These are phyloP conservation scores for Coccyzus lansbergi DNA, from an alignment of 2,797 vertebrate species.

Conservation along the genomic window DNA sequence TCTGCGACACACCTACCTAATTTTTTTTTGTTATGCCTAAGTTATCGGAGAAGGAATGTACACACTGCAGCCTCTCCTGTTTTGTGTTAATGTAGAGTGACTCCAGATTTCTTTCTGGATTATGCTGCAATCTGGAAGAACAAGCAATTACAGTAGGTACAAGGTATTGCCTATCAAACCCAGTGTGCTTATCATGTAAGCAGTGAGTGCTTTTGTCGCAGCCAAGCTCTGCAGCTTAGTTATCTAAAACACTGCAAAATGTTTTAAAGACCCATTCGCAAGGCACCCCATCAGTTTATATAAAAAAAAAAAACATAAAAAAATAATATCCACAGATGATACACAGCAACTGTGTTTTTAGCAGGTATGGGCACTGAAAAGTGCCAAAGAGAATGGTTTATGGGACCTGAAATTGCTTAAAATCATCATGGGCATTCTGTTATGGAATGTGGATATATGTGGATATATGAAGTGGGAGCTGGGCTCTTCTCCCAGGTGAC, in stretches of 20 bases:
- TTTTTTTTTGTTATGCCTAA: background rate
- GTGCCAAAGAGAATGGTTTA: background rate
- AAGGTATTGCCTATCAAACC: conserved; percentile 9
- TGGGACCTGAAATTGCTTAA: background rate
- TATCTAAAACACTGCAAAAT: conserved; percentile 8
- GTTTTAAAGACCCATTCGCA: background rate
- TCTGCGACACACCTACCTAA: background rate
- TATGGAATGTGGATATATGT: too few relatives aligned
- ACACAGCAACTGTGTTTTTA: background rate
- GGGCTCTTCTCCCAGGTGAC: too few relatives aligned
- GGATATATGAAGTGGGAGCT: too few relatives aligned
- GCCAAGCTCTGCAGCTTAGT: background rate
- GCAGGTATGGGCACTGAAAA: background rate
- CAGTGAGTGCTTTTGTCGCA: background rate
- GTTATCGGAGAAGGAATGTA: background rate
- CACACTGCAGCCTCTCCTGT: background rate
- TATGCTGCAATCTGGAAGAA: conserved; percentile 32
- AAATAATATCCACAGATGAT: background rate
- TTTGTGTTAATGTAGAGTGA: background rate
- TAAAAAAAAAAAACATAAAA: background rate
- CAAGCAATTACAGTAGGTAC: conserved; percentile 1
- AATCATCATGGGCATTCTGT: background rate
- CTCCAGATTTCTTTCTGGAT: conserved; percentile 22
- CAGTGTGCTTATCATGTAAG: background rate
- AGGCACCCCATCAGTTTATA: background rate